Conservation (phyloP, 2,888 invertebrate species). For the Meiosimyza platycephala region DNA sequence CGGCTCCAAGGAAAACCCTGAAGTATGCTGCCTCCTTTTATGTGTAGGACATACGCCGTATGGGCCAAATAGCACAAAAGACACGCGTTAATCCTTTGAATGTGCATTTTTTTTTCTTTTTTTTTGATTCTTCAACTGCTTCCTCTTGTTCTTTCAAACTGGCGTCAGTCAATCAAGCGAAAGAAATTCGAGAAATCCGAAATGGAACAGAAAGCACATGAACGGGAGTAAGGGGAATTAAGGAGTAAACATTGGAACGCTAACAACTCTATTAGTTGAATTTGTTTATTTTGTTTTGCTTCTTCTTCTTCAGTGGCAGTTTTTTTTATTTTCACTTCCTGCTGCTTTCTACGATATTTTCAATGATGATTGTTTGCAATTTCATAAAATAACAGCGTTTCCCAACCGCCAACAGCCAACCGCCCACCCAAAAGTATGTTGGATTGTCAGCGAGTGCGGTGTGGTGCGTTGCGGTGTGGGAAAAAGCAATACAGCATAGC, state of each 20-base stretch:
- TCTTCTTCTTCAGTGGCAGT: background rate
- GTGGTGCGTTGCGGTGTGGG: background rate
- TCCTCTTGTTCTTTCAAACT: background rate
- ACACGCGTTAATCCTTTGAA: conserved; percentile 5
- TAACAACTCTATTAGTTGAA: conserved; percentile 43
- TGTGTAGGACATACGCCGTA: too few relatives aligned
- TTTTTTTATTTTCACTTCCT: conserved; percentile 11
- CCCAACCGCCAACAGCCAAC: background rate
- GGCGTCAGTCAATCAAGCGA: conserved; percentile 4
- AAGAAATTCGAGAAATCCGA: conserved; percentile 19
- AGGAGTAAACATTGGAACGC: conserved; percentile 38
- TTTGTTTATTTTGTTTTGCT: conserved; percentile 33
- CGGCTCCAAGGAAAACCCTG: too few relatives aligned
- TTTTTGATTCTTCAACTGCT: background rate
- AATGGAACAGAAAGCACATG: background rate
- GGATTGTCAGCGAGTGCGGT: background rate
- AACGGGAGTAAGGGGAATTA: conserved; percentile 25
- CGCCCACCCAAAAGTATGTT: background rate
- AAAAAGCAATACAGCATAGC: background rate
- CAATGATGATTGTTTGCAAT: conserved; percentile 37
- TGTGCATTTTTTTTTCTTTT: background rate
- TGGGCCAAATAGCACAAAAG: background rate
- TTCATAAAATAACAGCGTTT: conserved; percentile 36
- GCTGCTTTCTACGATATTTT: conserved; percentile 4
- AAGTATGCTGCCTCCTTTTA: too few relatives aligned